These are phyloP conservation scores for Lacerta viridis DNA, from an alignment of 2,797 vertebrate species.

Conservation along the genomic window DNA sequence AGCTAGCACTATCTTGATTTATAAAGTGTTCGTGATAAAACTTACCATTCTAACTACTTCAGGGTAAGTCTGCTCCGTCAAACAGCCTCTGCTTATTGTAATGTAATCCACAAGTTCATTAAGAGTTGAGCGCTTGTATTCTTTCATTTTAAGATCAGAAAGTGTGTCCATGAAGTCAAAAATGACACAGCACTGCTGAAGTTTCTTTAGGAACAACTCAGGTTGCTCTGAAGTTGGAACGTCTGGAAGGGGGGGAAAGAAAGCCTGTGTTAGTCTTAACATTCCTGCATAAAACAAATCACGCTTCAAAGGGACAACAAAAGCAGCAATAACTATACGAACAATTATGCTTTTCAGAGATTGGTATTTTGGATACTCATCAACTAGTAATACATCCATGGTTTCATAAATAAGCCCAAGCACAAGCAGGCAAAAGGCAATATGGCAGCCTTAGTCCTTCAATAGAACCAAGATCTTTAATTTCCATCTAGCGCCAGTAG, in stretches of 20 bases:
- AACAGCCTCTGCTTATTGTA: conserved; percentile 98
- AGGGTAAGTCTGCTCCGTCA: conserved; percentile 99
- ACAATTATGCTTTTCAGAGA: conserved; percentile 56
- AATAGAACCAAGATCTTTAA: background rate
- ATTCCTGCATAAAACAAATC: conserved; percentile 79
- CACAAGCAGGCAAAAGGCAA: background rate
- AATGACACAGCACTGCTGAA: conserved; percentile 99
- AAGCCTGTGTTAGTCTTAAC: conserved; percentile 80
- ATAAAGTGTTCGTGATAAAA: conserved; percentile 70
- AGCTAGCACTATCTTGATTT: conserved; percentile 73
- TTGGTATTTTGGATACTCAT: conserved; percentile 47
- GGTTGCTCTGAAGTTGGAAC: conserved; percentile 97
- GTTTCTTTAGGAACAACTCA: conserved; percentile 99
- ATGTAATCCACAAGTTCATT: conserved; percentile 99
- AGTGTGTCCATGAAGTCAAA: conserved; percentile 99
- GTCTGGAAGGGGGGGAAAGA: conserved; percentile 88
- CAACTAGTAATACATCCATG: background rate
- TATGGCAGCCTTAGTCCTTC: background rate
- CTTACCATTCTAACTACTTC: conserved; percentile 99
- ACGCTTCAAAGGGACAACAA: conserved; percentile 66
- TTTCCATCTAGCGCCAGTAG: background rate
- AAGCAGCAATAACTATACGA: conserved; percentile 71
- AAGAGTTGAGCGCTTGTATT: conserved; percentile 99
- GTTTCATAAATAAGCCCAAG: conserved; percentile 5
- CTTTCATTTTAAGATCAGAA: conserved; percentile 99